Conservation (phyloP, 2,888 invertebrate genomes). For the Blera fallax region DNA sequence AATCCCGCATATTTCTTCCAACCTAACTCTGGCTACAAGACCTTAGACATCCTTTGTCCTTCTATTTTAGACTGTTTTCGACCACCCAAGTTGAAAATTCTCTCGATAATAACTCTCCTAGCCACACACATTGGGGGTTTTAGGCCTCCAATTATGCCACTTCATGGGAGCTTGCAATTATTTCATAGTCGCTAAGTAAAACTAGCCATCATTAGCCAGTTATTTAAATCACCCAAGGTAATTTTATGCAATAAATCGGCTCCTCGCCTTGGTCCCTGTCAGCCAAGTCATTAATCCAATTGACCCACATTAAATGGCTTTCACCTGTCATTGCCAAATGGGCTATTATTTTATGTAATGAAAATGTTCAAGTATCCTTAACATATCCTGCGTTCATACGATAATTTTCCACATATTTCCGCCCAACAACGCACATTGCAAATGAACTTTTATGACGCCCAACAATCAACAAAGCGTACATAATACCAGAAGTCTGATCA, state of each 20-base stretch:
- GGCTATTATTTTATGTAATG: slow-evolving; percentile 29
- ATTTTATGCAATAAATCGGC: slow-evolving; percentile 16
- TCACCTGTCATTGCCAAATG: slow-evolving; percentile 52
- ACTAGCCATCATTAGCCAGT: too few species aligned
- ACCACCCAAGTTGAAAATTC: too few species aligned
- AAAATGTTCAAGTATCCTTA: slow-evolving; percentile 28
- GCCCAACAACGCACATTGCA: background rate
- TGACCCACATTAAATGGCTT: slow-evolving; percentile 58
- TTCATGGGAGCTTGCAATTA: too few species aligned
- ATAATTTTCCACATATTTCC: slow-evolving; percentile 31
- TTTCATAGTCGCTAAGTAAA: too few species aligned
- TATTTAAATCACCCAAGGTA: background rate
- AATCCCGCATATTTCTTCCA: too few species aligned
- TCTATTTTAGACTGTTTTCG: too few species aligned
- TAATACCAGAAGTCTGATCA: slow-evolving; percentile 48
- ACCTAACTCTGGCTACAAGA: too few species aligned
- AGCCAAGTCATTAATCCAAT: slow-evolving; percentile 33
- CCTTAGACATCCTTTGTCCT: too few species aligned
- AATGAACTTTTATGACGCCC: slow-evolving; percentile 25
- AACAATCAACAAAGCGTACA: slow-evolving; percentile 42
- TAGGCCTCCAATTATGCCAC: too few species aligned
- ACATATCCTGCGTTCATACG: background rate
- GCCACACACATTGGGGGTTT: too few species aligned
- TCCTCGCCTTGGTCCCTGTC: background rate
- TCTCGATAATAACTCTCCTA: too few species aligned